Evolutionary conservation across 2,113 vertebrate species (phyloP), one percentile per base, ranked within the genome.

Genomic region (Pungitius pungitius): DNA sequence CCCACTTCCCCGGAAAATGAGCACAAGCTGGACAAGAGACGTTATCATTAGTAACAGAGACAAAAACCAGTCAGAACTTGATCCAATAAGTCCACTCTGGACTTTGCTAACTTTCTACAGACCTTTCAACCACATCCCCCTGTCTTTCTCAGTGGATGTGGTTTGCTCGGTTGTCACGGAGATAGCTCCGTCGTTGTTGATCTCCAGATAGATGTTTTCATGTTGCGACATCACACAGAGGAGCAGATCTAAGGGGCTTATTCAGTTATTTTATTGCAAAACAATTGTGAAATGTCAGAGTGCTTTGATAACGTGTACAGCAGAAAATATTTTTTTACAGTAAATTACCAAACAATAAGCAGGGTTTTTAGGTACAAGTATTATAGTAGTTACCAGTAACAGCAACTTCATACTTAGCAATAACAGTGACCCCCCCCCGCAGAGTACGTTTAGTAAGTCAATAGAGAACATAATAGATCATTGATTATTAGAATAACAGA

Each of bases 181-280:
- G 62, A 35, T 20, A 3, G 10, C 37, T 57, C 39, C 17, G 40
- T 35, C 22, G 54, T 69, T 70, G 55, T 49, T 60, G 68, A 22
- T 47, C 20, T 52, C 47, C n/a, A 10, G 30, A 37, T 52, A 52
- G n/a, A 51, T 55, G 42, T 56, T 35, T 43, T 45, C 39, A 27
- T 24, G 30, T 56, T 33, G 52, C 39, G 1, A 57, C 54, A 45
- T 30, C 51, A 43, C 37, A 42, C 10, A 43, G 37, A 68, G 18
- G 18, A 57, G 42, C 30, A 51, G 43, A 22, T 71, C 15, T 54
- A 12, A 40, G 35, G 6, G 37, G 6, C 6, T 9, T 27, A 8
- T 59, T 61, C 33, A 40, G 30, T n/a, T 52, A 27, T 51, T 40
- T 42, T 40, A 42, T 42, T 8, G 5, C 9, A 39, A 14, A 49